Conservation (phyloP, 2,888 invertebrate species). For the Ferdinandea cuprea region DNA sequence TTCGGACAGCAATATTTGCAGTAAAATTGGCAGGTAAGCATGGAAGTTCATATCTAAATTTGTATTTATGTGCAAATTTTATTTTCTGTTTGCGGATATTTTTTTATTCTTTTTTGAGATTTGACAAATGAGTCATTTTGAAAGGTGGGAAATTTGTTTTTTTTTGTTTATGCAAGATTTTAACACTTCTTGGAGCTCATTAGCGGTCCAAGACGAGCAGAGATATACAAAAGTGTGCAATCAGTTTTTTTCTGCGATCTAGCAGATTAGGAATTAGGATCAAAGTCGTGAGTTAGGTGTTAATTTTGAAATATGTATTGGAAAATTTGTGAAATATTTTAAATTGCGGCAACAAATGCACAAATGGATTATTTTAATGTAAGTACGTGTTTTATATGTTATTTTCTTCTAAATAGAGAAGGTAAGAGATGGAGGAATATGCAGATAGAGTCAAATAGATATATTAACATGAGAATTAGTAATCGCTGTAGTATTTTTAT, state of each 20-base stretch:
- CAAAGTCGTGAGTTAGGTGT: constrained; percentile 20
- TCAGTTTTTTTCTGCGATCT: constrained; percentile 14
- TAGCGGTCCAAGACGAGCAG: constrained; percentile 13
- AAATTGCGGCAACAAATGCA: background rate
- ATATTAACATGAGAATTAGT: no score
- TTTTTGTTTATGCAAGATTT: constrained; percentile 28
- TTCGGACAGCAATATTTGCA: constrained; percentile 90
- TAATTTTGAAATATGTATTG: no score
- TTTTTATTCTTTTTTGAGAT: background rate
- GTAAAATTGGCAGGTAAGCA: constrained; percentile 90
- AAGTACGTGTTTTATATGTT: background rate
- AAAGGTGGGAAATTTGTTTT: no score
- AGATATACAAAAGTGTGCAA: constrained; percentile 9
- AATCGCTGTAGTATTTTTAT: no score
- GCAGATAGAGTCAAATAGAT: no score
- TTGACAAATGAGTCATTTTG: constrained; percentile 27
- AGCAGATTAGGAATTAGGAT: constrained; percentile 15
- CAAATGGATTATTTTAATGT: background rate
- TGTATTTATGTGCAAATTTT: constrained; percentile 2
- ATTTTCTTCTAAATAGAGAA: no score
- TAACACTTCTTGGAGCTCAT: constrained; percentile 31
- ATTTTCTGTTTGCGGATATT: background rate
- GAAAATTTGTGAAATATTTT: background rate
- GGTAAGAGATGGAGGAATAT: no score
- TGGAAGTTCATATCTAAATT: background rate